Conservation (phyloP, 2,888 invertebrate species). For the Melanchra persicariae region DNA sequence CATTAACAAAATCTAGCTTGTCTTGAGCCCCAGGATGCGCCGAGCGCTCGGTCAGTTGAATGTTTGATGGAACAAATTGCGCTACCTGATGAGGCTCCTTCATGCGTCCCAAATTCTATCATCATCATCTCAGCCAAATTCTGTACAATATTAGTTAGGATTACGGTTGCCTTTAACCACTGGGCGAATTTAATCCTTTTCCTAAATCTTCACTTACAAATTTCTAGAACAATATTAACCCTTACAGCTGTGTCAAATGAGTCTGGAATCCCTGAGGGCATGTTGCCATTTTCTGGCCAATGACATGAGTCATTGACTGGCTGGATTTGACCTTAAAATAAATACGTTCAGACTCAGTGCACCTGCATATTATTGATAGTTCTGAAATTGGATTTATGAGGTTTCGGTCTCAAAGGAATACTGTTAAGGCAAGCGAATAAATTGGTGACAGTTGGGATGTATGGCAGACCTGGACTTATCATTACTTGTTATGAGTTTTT, state of each 20-base stretch:
- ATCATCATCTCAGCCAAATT: no score
- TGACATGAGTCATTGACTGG: conserved; percentile 30
- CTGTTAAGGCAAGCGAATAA: background rate
- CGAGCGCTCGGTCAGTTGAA: no score
- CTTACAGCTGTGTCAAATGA: conserved; percentile 5
- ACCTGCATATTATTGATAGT: conserved; percentile 21
- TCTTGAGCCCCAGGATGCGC: no score
- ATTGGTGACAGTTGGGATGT: background rate
- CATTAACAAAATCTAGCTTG: no score
- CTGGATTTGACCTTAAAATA: conserved; percentile 29
- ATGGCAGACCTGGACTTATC: no score
- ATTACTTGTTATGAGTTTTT: no score
- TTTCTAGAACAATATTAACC: background rate
- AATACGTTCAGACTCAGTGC: conserved; percentile 25
- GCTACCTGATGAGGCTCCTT: no score
- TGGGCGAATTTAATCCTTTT: background rate
- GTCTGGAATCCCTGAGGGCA: conserved; percentile 6
- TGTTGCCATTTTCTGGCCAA: conserved; percentile 44
- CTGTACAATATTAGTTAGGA: no score
- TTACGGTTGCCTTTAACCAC: background rate
- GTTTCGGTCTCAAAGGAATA: no score
- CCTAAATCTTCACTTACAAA: background rate
- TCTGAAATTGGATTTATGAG: conserved; percentile 19
- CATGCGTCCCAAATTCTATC: no score
- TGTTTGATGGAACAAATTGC: no score